Conservation (phyloP, 2,113 vertebrate genomes). For the Peromyscus californicus region DNA sequence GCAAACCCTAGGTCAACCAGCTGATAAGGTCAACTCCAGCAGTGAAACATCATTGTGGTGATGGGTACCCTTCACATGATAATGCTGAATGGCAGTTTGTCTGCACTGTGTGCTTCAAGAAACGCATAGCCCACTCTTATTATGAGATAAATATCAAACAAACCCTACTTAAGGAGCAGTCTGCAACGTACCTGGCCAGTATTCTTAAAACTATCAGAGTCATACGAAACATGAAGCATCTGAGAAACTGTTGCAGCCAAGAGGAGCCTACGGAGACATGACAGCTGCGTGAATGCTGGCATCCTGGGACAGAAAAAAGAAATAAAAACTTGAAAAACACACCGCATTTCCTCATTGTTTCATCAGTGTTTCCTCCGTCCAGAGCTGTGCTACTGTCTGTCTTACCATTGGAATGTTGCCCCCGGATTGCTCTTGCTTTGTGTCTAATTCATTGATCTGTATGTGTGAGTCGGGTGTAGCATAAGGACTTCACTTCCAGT, state of each 20-base stretch:
- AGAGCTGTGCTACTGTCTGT: conserved; percentile 26
- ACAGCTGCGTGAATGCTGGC: background rate
- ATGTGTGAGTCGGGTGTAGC: background rate
- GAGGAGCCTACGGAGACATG: background rate
- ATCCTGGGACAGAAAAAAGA: background rate
- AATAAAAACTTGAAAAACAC: background rate
- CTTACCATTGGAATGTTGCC: background rate
- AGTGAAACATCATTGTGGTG: background rate
- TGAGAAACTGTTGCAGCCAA: background rate
- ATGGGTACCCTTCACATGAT: background rate
- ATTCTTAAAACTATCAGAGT: background rate
- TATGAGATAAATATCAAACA: background rate
- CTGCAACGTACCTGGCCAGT: background rate
- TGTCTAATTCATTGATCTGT: background rate
- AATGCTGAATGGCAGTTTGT: background rate
- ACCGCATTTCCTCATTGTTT: background rate
- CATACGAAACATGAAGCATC: background rate
- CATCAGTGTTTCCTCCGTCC: background rate
- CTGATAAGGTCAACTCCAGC: background rate
- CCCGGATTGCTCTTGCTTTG: background rate
- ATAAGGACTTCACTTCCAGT: background rate
- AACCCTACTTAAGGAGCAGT: background rate
- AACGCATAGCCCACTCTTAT: conserved; percentile 21
- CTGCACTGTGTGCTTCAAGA: conserved; percentile 1
- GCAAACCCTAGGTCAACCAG: background rate